These are phyloP conservation scores for Philopedon plagiatum DNA, from an alignment of 2,888 invertebrate species.

Conservation along the genomic window DNA sequence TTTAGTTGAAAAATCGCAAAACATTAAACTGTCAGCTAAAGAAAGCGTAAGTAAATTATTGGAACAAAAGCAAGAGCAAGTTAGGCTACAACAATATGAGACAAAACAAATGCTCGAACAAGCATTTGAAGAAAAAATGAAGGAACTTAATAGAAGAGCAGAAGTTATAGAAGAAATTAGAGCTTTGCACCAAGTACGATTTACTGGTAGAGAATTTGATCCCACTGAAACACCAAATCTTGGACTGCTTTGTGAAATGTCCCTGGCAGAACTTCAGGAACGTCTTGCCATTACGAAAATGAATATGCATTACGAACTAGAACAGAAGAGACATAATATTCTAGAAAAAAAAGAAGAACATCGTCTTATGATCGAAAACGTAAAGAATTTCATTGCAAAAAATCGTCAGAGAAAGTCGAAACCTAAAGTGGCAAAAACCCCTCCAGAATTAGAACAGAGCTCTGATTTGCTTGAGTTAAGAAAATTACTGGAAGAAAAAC, in stretches of 20 bases:
- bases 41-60: conserved; percentile 71
- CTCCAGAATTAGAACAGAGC: conserved; percentile 57
- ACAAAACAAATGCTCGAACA: conserved; percentile 65
- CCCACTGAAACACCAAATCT: conserved; percentile 73
- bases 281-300: conserved; percentile 71
- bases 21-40: conserved; percentile 69
- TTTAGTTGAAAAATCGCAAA: conserved; percentile 69
- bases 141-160: conserved; percentile 65
- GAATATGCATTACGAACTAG: conserved; percentile 71
- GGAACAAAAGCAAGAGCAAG: conserved; percentile 71
- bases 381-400: conserved; percentile 68
- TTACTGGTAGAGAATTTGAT: conserved; percentile 70
- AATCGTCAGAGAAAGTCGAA: conserved; percentile 59
- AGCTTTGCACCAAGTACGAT: conserved; percentile 63
- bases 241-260: conserved; percentile 77
- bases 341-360: conserved; percentile 68
- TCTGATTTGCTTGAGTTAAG: conserved; percentile 71
- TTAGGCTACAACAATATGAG: conserved; percentile 70
- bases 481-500: conserved; percentile 70
- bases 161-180: conserved; percentile 68
- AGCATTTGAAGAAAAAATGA: conserved; percentile 61
- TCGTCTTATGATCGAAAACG: conserved; percentile 69
- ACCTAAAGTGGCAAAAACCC: conserved; percentile 41
- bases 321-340: conserved; percentile 70
- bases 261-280: conserved; percentile 75